Percentiles rank a stretch among this genome's conserved stretches.
phyloP scores from a whole-genome alignment of 2,113 vertebrate genomes.

The Ptilorrhoa leucosticta region DNA sequence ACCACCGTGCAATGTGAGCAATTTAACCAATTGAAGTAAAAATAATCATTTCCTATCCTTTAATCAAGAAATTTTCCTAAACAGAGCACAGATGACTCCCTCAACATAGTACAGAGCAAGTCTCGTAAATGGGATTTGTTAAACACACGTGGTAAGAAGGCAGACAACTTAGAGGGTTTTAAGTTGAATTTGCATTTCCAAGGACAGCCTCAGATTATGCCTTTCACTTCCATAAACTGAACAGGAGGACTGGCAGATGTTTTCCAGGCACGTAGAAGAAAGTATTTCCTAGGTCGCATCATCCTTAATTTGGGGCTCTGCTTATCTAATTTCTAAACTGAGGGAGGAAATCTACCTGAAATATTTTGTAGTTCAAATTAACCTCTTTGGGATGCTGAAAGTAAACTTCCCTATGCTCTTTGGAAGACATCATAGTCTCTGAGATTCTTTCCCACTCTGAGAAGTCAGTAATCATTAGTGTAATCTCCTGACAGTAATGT shows the following conservation, averaged over 20 bases:
- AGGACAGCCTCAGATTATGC: not conserved
- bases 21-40: not conserved
- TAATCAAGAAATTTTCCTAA: not conserved
- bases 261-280: not conserved
- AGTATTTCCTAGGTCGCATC: not conserved
- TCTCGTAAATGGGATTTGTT: not conserved
- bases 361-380: not conserved
- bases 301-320: not conserved
- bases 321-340: not conserved
- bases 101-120: not conserved
- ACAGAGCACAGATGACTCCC: not conserved
- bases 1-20: not conserved
- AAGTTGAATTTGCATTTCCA: not conserved
- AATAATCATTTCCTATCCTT: constrained; percentile 3
- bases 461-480: not conserved
- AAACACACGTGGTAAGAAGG: not conserved
- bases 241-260: not conserved
- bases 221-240: not conserved
- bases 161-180: not conserved
- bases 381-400: not conserved
- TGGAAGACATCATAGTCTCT: not conserved
- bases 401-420: not conserved
- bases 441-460: not conserved
- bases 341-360: not conserved
- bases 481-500: not conserved